A percentile compares a stretch with the other conserved stretches of the same genome.
phyloP scores from a whole-genome alignment of 1,140 invertebrate genomes.

The Bombus breviceps region DNA sequence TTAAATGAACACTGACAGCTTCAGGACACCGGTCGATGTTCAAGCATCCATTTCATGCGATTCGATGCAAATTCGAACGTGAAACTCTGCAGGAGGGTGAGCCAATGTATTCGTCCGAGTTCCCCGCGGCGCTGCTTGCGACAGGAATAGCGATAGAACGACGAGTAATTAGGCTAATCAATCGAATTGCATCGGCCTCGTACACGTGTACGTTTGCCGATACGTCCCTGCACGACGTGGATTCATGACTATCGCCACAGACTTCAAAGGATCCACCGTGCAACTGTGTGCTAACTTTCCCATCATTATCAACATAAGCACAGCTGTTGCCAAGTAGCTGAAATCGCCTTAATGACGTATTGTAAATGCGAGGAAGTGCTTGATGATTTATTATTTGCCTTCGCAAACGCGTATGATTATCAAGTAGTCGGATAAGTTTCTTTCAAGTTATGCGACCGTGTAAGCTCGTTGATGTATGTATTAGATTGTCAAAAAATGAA shows the following conservation, averaged over 20 bases:
- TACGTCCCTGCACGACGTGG: constrained; percentile 31
- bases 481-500: too few species aligned
- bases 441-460: too few species aligned
- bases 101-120: constrained; percentile 24
- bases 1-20: neutral
- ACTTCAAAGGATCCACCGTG: constrained; percentile 13
- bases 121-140: constrained; percentile 41
- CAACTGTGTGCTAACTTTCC: neutral
- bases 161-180: constrained; percentile 67
- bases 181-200: constrained; percentile 50
- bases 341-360: neutral
- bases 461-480: too few species aligned
- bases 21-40: neutral
- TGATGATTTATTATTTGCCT: neutral
- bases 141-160: constrained; percentile 50
- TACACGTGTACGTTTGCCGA: constrained; percentile 42
- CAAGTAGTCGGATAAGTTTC: too few species aligned
- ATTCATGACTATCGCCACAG: constrained; percentile 22
- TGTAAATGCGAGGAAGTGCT: neutral
- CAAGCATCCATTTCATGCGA: constrained; percentile 19
- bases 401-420: neutral
- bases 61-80: constrained; percentile 46
- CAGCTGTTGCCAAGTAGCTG: neutral
- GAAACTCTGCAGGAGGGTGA: constrained; percentile 17
- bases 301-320: neutral